Evolutionary conservation across 2,888 invertebrate genomes (phyloP).

Genomic region (Polydrusus pterygomalis): DNA sequence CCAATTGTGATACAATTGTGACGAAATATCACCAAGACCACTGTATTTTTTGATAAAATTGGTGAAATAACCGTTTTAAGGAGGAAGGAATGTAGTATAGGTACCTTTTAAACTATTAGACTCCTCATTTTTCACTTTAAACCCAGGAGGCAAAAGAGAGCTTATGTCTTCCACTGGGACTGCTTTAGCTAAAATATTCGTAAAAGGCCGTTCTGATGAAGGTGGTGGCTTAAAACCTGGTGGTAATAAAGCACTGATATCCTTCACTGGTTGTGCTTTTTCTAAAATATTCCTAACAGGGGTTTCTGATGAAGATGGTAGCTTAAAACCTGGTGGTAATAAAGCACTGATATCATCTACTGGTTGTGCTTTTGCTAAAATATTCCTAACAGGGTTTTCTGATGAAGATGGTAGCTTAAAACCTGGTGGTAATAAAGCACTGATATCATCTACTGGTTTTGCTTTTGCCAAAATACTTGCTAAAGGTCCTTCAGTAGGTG

Average conservation of each 20-base stretch:
- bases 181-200: slow-evolving; percentile 56
- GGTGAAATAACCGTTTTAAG: too few species aligned
- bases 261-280: slow-evolving; percentile 70
- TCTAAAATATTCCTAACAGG: slow-evolving; percentile 58
- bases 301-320: neutral
- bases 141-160: slow-evolving; percentile 71
- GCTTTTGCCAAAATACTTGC: slow-evolving; percentile 71
- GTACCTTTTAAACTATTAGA: neutral
- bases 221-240: slow-evolving; percentile 68
- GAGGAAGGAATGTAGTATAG: too few species aligned
- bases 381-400: slow-evolving; percentile 59
- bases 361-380: slow-evolving; percentile 66
- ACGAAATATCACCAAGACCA: too few species aligned
- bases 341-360: slow-evolving; percentile 60
- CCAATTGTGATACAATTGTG: too few species aligned
- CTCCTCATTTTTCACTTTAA: slow-evolving; percentile 61
- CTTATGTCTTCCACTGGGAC: slow-evolving; percentile 67
- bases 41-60: too few species aligned
- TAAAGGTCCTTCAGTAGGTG: slow-evolving; percentile 3
- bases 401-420: slow-evolving; percentile 62
- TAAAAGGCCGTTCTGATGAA: slow-evolving; percentile 32
- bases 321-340: slow-evolving; percentile 63
- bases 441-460: slow-evolving; percentile 70
- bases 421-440: slow-evolving; percentile 43
- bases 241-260: slow-evolving; percentile 72